Evolutionary conservation across 1,140 invertebrate species (phyloP).

Genomic region (Palaemon carinicauda): DNA sequence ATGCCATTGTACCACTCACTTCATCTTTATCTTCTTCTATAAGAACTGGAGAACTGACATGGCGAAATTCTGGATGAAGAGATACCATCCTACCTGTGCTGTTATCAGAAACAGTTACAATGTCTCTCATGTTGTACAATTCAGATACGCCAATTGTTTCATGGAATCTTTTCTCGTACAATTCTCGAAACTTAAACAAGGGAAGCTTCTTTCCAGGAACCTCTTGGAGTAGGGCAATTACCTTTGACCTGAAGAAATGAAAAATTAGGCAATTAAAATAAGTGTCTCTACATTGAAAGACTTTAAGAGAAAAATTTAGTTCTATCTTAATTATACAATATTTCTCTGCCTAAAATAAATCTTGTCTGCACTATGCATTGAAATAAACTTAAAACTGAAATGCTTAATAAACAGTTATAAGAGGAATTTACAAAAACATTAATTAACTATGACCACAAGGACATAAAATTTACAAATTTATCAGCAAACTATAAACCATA

Average conservation of each 20-base stretch:
- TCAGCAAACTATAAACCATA: no score
- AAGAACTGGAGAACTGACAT: constrained; percentile 68
- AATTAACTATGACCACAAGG: no score
- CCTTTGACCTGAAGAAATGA: constrained; percentile 61
- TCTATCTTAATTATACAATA: no score
- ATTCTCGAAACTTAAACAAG: constrained; percentile 85
- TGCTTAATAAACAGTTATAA: no score
- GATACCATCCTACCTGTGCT: constrained; percentile 74
- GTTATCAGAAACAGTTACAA: constrained; percentile 57
- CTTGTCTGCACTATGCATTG: no score
- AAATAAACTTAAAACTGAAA: no score
- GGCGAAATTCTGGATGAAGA: constrained; percentile 63
- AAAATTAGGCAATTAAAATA: constrained; percentile 25
- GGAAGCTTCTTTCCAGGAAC: constrained; percentile 80
- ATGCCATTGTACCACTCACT: constrained; percentile 53
- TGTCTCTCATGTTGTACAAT: constrained; percentile 67
- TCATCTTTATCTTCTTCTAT: constrained; percentile 11
- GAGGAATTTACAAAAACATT: no score
- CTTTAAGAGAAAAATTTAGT: no score
- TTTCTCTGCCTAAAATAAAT: no score
- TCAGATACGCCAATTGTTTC: constrained; percentile 81
- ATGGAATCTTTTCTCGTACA: constrained; percentile 84
- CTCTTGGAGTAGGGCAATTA: constrained; percentile 70
- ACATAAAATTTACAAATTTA: no score
- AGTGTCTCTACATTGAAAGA: not conserved